Conservation (phyloP, 2,888 invertebrate genomes). For the Ennomos quercinarius region DNA sequence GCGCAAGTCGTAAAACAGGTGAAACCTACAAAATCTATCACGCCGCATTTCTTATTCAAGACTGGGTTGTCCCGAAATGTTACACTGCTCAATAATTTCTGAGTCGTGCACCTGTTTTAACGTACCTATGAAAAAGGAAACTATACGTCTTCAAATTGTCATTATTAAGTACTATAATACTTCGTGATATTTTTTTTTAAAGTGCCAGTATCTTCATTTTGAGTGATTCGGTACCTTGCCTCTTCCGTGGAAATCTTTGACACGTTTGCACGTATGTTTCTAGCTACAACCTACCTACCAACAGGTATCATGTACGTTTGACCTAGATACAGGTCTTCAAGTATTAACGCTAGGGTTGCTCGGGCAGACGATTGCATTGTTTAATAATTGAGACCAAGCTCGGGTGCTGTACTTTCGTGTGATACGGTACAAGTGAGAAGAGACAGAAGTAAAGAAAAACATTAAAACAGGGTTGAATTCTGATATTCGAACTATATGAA, state of each 20-base stretch:
- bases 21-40: conserved; percentile 24
- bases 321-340: conserved; percentile 79
- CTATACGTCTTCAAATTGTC: too few species aligned
- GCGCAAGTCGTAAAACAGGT: conserved; percentile 18
- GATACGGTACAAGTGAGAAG: conserved; percentile 44
- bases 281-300: too few species aligned
- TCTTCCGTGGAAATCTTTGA: too few species aligned
- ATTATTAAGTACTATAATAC: too few species aligned
- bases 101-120: conserved; percentile 26
- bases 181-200: too few species aligned
- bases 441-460: too few species aligned
- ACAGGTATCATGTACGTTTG: conserved; percentile 44
- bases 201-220: too few species aligned
- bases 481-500: neutral
- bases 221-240: too few species aligned
- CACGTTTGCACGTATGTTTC: too few species aligned
- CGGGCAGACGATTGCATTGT: conserved; percentile 74
- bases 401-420: conserved; percentile 57
- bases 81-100: conserved; percentile 59
- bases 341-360: conserved; percentile 77
- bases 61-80: conserved; percentile 29
- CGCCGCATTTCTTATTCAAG: conserved; percentile 25
- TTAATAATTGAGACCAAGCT: conserved; percentile 79
- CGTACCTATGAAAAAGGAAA: conserved; percentile 2
- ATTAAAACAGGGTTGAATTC: neutral